Evolutionary conservation across 2,113 vertebrate genomes (phyloP), one percentile per base, ranked within the genome.

Genomic region (Chlorodrepanis virens): DNA sequence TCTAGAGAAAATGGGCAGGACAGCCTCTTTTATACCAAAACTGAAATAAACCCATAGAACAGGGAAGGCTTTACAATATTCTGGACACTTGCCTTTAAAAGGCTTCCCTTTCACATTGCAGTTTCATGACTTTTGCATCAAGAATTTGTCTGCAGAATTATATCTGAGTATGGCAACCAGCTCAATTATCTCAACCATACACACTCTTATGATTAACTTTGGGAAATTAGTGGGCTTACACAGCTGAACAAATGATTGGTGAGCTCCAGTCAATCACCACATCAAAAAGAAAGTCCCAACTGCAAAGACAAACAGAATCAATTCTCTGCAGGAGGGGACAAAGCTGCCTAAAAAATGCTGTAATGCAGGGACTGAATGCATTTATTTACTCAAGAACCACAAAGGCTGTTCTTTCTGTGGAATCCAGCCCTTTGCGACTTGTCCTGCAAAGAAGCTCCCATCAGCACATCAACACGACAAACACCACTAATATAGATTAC

Each of bases 81-180:
- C 75, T 44, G 56, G 97, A 89, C 74, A 76, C 54, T 86, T 95
- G 61, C 14, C 74, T 86, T 95, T 53, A 64, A 85, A 97, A 93
- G 74, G 72, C 44, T 84, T 87, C 88, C 60, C 83, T 90, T 96
- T 95, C 47, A 95, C 64, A 83, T 12, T 87, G 52, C 57, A 90
- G 24, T 95, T 96, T 90, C 69, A 87, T 77, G 86, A 89, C 83
- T 88, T 39, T 56, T 83, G 69, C 70, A 96, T 95, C 70, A 89
- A 83, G 93, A 96, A 67, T 90, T 95, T 94, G 92, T 87, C 94
- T 96, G 87, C 61, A 87, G 85, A 96, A 97, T 90, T 97, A 87
- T 45, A 94, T 81, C 60, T 44, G 61, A 72, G 57, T 52, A 82
- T n/a, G 27, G 53, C 53, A 93, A 93, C 91, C 71, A 80, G 92